Conservation (phyloP, 2,888 invertebrate genomes). For the Drosophila anomalata region DNA sequence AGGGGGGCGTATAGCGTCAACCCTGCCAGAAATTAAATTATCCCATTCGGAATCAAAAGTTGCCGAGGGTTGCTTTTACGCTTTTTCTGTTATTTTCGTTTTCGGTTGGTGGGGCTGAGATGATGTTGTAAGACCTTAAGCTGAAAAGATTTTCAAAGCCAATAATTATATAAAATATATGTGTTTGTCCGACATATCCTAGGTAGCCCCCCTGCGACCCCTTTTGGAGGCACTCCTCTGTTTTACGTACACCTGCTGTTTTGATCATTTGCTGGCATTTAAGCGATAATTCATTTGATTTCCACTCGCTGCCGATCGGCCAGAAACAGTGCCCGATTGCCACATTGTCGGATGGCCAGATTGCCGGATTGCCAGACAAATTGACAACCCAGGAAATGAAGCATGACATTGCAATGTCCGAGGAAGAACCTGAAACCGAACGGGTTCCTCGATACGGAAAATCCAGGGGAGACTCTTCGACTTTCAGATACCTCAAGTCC, state of each 20-base stretch:
- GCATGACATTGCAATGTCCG: constrained; percentile 82
- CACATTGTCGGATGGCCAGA: neutral
- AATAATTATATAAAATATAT: neutral
- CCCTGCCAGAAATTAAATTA: constrained; percentile 63
- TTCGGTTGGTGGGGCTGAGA: neutral
- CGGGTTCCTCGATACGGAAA: neutral
- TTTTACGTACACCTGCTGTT: constrained; percentile 30
- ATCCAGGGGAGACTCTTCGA: neutral
- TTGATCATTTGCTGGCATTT: constrained; percentile 45
- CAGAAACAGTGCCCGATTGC: neutral
- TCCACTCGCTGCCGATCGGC: constrained; percentile 39
- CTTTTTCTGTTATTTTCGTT: neutral
- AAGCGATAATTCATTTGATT: constrained; percentile 44
- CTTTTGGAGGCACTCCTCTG: neutral
- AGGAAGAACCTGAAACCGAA: constrained; percentile 23
- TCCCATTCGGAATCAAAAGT: constrained; percentile 41
- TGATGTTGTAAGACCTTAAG: constrained; percentile 15
- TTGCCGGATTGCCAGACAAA: constrained; percentile 58
- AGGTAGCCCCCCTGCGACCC: constrained; percentile 16
- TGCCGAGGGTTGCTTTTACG: constrained; percentile 11
- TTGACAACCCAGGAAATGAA: constrained; percentile 83
- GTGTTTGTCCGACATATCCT: constrained; percentile 7
- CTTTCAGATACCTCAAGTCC: constrained; percentile 4
- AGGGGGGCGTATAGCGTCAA: constrained; percentile 3
- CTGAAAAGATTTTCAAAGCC: neutral